Conservation (phyloP, 2,797 vertebrate species). For the Enoplosus armatus region DNA sequence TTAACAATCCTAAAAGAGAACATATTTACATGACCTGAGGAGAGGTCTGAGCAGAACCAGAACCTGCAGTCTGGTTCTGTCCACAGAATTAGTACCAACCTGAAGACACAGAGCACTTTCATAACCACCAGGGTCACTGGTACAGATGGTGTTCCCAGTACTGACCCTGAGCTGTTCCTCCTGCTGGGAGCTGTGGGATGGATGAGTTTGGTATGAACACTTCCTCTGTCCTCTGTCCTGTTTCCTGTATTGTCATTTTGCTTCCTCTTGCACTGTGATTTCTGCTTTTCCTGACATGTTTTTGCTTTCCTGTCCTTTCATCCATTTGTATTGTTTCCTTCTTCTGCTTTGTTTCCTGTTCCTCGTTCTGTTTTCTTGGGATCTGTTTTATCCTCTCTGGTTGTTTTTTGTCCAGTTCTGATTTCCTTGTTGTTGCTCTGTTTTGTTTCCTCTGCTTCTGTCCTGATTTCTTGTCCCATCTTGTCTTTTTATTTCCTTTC, state of each 20-base stretch:
- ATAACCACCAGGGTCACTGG: neutral
- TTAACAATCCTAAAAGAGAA: conserved; percentile 21
- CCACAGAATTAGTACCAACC: neutral
- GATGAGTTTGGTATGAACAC: neutral
- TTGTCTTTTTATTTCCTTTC: neutral
- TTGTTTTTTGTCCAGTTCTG: neutral
- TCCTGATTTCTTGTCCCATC: neutral
- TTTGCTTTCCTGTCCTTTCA: too few relatives aligned
- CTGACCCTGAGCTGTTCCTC: neutral
- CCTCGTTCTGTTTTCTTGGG: neutral
- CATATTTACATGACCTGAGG: neutral
- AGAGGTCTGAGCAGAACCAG: conserved; percentile 3
- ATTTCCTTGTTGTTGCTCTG: neutral
- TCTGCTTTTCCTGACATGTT: neutral
- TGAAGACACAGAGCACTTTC: neutral
- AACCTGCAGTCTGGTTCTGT: neutral
- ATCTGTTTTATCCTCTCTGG: neutral
- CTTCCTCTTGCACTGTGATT: neutral
- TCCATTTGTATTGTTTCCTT: too few relatives aligned
- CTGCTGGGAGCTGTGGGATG: conserved; percentile 12
- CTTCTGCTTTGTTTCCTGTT: too few relatives aligned
- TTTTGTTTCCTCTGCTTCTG: neutral
- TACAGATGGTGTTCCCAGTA: neutral
- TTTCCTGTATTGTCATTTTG: too few relatives aligned
- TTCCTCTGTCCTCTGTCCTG: neutral